Base-by-base conservation (phyloP, 2,797 vertebrate species). In the Tarsius wallacei region DNA sequence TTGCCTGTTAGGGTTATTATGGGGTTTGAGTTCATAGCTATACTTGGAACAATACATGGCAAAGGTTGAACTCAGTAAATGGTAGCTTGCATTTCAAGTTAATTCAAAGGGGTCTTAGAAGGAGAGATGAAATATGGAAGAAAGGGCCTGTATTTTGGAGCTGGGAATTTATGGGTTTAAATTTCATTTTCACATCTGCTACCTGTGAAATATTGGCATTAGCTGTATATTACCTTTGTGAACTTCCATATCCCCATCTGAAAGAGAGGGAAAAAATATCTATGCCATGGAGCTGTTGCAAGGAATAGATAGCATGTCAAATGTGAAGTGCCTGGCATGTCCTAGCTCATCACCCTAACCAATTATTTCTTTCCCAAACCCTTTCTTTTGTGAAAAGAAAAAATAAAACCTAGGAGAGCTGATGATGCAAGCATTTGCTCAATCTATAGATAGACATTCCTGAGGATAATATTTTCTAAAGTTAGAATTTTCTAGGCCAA, bases 21-120 rank as follows among this genome's bases (percentile, higher is more conserved):
- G 33, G 47, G 19, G 42, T 36, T 22, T 59, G 15, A 59, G 57
- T 17, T 91, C 36, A 53, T 36, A 64, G 49, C 22, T 88, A 47
- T 8, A 85, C 4, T 42, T 88, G 78, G 49, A 87, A 77, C 14
- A 49, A 28, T 84, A 81, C 14, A 47, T 57, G 77, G 55, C 21
- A 81, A 51, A 93, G 80, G 28, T 8, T 78, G 42, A 96, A 93
- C 31, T 74, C 59, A 93, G 22, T 80, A 74, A 93, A 82, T 31
- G 33, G 24, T 78, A 63, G 19, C 14, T 87, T 96, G 47, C 51
- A 76, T 93, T 94, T 91, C 73, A 63, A 78, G 66, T 90, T 85
- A 81, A 47, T 66, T 42, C 70, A 81, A 57, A 77, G 47, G 93
- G 68, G 31, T 70, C 7, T 73, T 93, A 76, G 93, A 36, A 73